Evolutionary conservation across 2,113 vertebrate genomes (phyloP), one percentile per base, ranked within the genome.

Genomic region (Shinisaurus crocodilurus): DNA sequence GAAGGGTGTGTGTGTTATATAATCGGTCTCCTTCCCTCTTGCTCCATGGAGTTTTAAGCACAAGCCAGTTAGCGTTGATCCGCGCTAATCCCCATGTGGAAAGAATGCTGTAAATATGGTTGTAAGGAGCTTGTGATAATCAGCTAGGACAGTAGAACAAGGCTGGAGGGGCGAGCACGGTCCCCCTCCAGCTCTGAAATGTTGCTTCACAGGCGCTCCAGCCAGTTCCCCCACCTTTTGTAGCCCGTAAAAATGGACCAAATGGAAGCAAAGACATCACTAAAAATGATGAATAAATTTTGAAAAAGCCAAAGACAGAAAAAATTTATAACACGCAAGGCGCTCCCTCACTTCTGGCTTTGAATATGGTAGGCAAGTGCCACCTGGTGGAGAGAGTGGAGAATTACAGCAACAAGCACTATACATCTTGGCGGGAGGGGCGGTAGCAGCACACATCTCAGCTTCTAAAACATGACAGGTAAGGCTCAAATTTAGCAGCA

Each of bases 31-130:
- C 13, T 80, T 67, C 63, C 20, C 1, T 80, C 63, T 60, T 85
- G n/a, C n/a, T 90, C 34, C 15, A 32, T 70, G 10, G 63, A 70
- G 75, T 86, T 90, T 85, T 86, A 86, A 34, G 65, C 63, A 3
- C 63, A 90, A 90, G 48, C 75, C 75, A 86, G 75, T 86, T 90
- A 86, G 75, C 3, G 48, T 2, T 90, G 74, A 90, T 86, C 89
- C 6, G 7, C 3, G 5, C 45, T 90, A 90, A 90, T 90, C 89
- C 48, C 48, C 48, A 23, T 90, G 83, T 80, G 75, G 60, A 40
- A 77, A 80, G 87, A 63, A 88, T 88, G 87, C 76, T 88, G 89
- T 90, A 86, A 90, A 80, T 80, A 86, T 60, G 83, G 89, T 60
- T 80, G 60, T 86, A 86, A 90, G 63, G 63, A 90, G 89, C 83